Conservation (phyloP, 2,888 invertebrate genomes). For the Lysandra bellargus region DNA sequence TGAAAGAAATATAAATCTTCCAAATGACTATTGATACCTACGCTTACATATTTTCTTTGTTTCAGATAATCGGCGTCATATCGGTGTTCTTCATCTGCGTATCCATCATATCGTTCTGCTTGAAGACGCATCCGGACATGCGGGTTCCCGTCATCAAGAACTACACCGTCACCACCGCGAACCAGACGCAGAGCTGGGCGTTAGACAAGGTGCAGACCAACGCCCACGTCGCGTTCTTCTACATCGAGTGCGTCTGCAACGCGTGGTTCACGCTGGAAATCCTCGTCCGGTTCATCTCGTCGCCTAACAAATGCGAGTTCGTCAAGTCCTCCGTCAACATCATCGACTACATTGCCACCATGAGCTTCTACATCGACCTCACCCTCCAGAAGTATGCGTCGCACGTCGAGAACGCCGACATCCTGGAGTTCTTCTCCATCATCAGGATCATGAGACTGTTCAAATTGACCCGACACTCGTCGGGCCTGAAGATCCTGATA, state of each 20-base stretch:
- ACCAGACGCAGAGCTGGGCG: conserved; percentile 88
- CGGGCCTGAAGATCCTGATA: conserved; percentile 98
- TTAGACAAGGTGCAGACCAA: conserved; percentile 96
- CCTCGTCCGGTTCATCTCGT: conserved; percentile 93
- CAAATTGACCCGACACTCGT: conserved; percentile 97
- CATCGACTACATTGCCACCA: conserved; percentile 99
- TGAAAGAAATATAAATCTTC: too few species aligned
- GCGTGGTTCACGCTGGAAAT: conserved; percentile 99
- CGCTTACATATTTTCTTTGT: conserved; percentile 47
- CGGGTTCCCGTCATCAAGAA: conserved; percentile 93
- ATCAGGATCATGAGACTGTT: conserved; percentile 98
- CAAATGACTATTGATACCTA: conserved; percentile 27
- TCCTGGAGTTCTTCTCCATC: conserved; percentile 98
- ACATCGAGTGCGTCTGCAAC: conserved; percentile 98
- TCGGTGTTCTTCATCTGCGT: conserved; percentile 99
- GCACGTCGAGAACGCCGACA: conserved; percentile 95
- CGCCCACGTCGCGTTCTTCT: conserved; percentile 98
- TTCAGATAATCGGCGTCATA: conserved; percentile 97
- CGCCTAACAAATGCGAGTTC: conserved; percentile 96
- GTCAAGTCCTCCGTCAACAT: conserved; percentile 98
- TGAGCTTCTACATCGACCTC: conserved; percentile 98
- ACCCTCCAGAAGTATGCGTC: conserved; percentile 93
- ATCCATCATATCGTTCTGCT: conserved; percentile 99
- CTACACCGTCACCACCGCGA: conserved; percentile 87
- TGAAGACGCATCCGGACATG: conserved; percentile 99